Conservation (phyloP, 2,797 vertebrate species). For the Sylvia borin region DNA sequence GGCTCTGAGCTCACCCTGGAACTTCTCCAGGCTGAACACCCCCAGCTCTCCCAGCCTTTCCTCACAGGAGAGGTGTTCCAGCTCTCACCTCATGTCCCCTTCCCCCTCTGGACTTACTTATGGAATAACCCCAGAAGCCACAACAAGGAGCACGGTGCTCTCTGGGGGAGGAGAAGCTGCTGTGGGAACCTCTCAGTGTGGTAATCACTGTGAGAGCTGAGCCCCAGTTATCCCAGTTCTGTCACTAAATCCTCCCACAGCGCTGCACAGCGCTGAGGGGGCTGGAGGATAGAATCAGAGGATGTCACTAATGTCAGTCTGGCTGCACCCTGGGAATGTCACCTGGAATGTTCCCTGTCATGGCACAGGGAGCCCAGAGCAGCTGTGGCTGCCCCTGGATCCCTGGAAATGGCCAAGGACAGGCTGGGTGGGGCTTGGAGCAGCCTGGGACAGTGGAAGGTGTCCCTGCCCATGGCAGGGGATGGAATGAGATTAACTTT, state of each 20-base stretch:
- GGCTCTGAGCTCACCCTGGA: not conserved
- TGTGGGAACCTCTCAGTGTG: not conserved
- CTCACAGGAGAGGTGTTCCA: not conserved
- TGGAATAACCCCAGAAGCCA: not conserved
- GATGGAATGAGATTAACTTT: not conserved
- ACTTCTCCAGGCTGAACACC: not conserved
- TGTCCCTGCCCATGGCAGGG: not conserved
- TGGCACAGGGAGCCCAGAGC: not conserved
- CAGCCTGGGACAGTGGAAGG: accelerated
- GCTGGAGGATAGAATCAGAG: not conserved
- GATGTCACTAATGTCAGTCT: not conserved
- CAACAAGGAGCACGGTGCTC: not conserved
- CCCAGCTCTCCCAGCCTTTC: not conserved
- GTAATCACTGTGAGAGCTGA: not conserved
- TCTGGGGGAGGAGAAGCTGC: not conserved
- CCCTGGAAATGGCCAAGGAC: not conserved
- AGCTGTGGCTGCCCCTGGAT: not conserved
- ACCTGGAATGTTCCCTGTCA: not conserved
- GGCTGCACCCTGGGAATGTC: not conserved
- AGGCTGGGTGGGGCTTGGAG: accelerated
- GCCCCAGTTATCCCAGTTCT: not conserved
- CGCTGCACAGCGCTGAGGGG: not conserved
- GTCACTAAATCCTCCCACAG: not conserved
- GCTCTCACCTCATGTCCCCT: not conserved
- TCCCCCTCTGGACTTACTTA: not conserved